Conservation (phyloP, 1,140 invertebrate species). For the Ctenoplectra terminalis region DNA sequence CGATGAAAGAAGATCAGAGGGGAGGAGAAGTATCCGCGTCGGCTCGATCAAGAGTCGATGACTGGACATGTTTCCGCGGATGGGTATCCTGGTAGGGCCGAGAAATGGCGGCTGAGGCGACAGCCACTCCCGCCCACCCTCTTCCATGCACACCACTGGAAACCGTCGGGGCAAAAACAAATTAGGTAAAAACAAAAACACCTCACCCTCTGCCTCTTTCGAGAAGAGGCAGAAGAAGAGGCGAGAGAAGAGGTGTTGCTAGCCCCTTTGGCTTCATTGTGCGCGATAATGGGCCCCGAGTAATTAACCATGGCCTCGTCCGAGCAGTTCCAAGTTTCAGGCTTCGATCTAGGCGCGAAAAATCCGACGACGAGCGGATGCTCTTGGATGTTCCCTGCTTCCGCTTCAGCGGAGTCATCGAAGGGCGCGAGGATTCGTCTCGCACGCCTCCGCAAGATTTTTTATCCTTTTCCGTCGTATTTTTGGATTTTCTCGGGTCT, state of each 20-base stretch:
- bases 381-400: not conserved
- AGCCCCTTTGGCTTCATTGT: slow-evolving; percentile 56
- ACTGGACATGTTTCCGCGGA: slow-evolving; percentile 74
- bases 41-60: slow-evolving; percentile 78
- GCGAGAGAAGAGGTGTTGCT: slow-evolving; percentile 68
- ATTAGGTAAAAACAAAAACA: slow-evolving; percentile 78
- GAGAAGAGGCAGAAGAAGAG: no score
- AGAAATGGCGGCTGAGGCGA: slow-evolving; percentile 66
- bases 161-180: slow-evolving; percentile 56
- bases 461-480: no score
- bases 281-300: slow-evolving; percentile 68
- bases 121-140: slow-evolving; percentile 53
- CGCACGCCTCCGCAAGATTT: slow-evolving; percentile 10
- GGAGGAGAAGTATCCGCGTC: slow-evolving; percentile 62
- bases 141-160: not conserved
- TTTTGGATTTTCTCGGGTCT: slow-evolving; percentile 22
- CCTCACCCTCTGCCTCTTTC: slow-evolving; percentile 46
- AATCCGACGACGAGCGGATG: not conserved
- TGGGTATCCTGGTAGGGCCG: slow-evolving; percentile 64
- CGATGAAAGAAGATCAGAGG: not conserved
- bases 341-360: slow-evolving; percentile 30
- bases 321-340: slow-evolving; percentile 30
- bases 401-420: slow-evolving; percentile 51
- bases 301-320: slow-evolving; percentile 68
- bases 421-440: slow-evolving; percentile 36